These are phyloP conservation scores for Toxonevra muliebris DNA, from an alignment of 2,888 invertebrate genomes.

Conservation along the genomic window DNA sequence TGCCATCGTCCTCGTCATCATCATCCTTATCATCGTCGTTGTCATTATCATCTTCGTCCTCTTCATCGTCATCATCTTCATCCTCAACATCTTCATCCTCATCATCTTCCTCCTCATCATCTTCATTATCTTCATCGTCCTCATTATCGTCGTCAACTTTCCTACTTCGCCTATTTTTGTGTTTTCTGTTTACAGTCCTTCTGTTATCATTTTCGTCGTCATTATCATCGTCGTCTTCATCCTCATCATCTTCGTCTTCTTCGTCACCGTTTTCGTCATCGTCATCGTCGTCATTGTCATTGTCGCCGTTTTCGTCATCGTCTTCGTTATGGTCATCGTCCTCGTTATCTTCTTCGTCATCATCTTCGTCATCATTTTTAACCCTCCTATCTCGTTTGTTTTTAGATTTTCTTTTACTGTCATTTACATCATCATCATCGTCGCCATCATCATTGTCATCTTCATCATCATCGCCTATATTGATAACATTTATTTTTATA, in stretches of 20 bases:
- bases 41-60: slow-evolving; percentile 48
- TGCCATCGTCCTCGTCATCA: slow-evolving; percentile 44
- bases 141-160: slow-evolving; percentile 61
- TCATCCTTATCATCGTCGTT: slow-evolving; percentile 48
- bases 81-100: slow-evolving; percentile 61
- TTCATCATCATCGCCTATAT: slow-evolving; percentile 54
- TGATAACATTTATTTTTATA: slow-evolving; percentile 35
- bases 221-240: slow-evolving; percentile 51
- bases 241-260: slow-evolving; percentile 59
- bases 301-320: slow-evolving; percentile 57
- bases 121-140: slow-evolving; percentile 41
- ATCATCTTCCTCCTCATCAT: slow-evolving; percentile 64
- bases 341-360: slow-evolving; percentile 58
- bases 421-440: slow-evolving; percentile 52
- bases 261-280: slow-evolving; percentile 65
- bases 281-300: slow-evolving; percentile 43
- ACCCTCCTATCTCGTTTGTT: no score
- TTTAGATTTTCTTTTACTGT: no score
- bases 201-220: slow-evolving; percentile 33
- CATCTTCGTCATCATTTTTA: slow-evolving; percentile 63
- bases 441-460: slow-evolving; percentile 45
- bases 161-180: slow-evolving; percentile 61
- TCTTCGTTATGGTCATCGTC: slow-evolving; percentile 64
- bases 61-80: slow-evolving; percentile 44
- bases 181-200: slow-evolving; percentile 30